Conservation (phyloP, 2,888 invertebrate genomes). For the Lycocerus yunnanus region DNA sequence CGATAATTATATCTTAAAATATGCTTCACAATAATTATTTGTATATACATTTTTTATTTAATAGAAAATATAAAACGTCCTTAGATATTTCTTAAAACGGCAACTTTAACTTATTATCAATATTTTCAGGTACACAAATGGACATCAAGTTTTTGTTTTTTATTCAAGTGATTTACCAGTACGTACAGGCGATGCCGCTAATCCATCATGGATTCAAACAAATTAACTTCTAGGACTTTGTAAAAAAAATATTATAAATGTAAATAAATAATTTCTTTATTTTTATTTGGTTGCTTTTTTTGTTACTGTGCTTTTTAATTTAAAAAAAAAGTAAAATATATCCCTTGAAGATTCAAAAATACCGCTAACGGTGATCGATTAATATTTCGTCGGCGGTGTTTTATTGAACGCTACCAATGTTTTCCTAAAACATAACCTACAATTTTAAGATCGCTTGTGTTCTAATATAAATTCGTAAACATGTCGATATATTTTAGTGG, state of each 20-base stretch:
- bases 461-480: slow-evolving; percentile 38
- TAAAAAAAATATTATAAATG: neutral
- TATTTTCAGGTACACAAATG: slow-evolving; percentile 48
- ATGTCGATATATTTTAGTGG: slow-evolving; percentile 81
- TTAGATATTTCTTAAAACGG: slow-evolving; percentile 13
- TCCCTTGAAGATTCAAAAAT: neutral
- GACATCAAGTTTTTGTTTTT: slow-evolving; percentile 50
- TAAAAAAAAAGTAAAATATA: too few species aligned
- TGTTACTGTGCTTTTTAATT: neutral
- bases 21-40: slow-evolving; percentile 13
- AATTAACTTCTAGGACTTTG: slow-evolving; percentile 19
- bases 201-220: slow-evolving; percentile 44
- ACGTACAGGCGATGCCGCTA: slow-evolving; percentile 39
- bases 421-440: neutral
- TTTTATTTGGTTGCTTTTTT: neutral
- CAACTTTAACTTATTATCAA: slow-evolving; percentile 23
- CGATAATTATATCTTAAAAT: slow-evolving; percentile 40
- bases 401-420: neutral
- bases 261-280: neutral
- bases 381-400: too few species aligned
- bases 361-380: neutral
- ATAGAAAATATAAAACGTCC: slow-evolving; percentile 8
- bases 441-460: neutral
- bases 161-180: slow-evolving; percentile 47
- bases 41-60: slow-evolving; percentile 24